Evolutionary conservation across 2,888 invertebrate genomes (phyloP), one percentile per base, ranked within the genome.

Genomic region (Molorchus minor): DNA sequence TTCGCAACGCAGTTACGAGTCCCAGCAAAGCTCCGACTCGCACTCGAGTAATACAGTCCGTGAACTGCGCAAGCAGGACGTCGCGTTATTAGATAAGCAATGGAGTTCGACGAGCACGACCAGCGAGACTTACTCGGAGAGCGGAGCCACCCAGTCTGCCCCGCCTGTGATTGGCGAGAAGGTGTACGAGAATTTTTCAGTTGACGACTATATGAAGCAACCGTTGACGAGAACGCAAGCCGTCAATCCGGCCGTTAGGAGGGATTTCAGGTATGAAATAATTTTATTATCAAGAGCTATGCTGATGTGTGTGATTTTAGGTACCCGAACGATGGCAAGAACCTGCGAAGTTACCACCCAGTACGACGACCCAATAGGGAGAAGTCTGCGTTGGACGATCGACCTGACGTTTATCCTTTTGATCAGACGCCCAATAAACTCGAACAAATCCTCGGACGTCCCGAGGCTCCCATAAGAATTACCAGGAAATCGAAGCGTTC

Each of bases 1-100:
- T 4, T 84, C 85, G 13, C 83, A 83, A 63, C 75, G 80, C 1
- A 83, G 83, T 67, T 80, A 80, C 30, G 84, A 84, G 49, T 79
- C 79, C 33, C 84, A 83, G 63, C 77, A 81, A 2, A 83, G 83
- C 66, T 79, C 82, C 3, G 84, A 84, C 61, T 78, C 77, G 2
- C 73, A 75, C 62, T 68, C 72, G 0, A 71, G 73, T 52, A 56
- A 70, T 19, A 75, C 76, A 4, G 70, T 66, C 16, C 53, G 60
- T 33, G 66, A 66, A 30, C 47, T 60, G 2, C 52, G 47, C 25
- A 71, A 70, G 58, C 65, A 73, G 10, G 70, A 73, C 15, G 58
- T 65, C 3, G 58, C 66, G 3, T 36, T 49, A n/a, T 52, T 66
- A 20, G 71, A 69, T 13, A 75, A 76, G 57, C 75, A 77, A 52